Conservation (phyloP, 2,797 vertebrate species). For the Pseudotriccus pelzelni region DNA sequence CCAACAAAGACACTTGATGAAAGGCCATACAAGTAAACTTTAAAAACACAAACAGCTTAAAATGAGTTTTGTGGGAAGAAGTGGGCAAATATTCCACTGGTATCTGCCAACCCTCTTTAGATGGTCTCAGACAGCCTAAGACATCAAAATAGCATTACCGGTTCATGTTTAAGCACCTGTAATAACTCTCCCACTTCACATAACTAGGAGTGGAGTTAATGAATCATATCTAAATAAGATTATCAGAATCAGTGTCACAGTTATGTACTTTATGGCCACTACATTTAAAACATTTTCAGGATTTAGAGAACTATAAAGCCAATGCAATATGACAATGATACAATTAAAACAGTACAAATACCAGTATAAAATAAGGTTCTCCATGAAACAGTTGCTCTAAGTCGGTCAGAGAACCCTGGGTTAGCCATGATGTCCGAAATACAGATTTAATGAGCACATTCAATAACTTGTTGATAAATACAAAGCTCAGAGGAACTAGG, state of each 20-base stretch:
- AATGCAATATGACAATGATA: background rate
- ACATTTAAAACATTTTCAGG: background rate
- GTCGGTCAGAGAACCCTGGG: background rate
- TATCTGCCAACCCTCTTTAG: background rate
- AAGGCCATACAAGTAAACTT: background rate
- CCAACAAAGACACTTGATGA: background rate
- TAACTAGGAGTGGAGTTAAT: background rate
- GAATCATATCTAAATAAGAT: background rate
- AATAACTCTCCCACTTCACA: background rate
- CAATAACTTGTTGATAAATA: background rate
- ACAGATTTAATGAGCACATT: background rate
- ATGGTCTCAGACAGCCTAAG: background rate
- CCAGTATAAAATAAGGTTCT: background rate
- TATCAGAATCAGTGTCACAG: background rate
- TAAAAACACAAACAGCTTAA: background rate
- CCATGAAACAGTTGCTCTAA: background rate
- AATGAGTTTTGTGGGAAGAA: background rate
- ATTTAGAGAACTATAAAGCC: background rate
- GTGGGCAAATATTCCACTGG: background rate
- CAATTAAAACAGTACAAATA: background rate
- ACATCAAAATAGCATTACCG: background rate
- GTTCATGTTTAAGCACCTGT: background rate
- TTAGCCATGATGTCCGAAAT: background rate
- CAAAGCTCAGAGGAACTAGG: background rate
- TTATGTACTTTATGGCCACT: background rate